phyloP scores from a whole-genome alignment of 2,113 vertebrate genomes.

The Rhizomys pruinosus region DNA sequence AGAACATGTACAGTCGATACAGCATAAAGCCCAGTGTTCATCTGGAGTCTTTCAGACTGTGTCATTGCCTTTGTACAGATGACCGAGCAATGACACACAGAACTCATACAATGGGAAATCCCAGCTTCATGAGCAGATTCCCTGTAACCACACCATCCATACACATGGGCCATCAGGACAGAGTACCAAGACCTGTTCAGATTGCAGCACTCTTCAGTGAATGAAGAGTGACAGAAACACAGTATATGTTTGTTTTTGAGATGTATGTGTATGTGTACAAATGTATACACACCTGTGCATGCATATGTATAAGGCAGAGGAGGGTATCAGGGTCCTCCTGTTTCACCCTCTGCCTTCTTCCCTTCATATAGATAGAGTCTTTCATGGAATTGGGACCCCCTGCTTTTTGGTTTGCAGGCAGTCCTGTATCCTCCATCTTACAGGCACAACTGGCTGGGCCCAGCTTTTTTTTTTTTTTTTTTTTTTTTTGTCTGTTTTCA shows the following conservation, averaged over 20 bases:
- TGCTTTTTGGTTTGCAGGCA: neutral
- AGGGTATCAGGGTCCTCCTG: too few species aligned
- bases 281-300: neutral
- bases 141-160: neutral
- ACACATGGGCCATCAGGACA: neutral
- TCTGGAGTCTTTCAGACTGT: neutral
- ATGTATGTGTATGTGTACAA: neutral
- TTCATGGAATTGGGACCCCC: too few species aligned
- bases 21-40: neutral
- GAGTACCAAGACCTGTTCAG: neutral
- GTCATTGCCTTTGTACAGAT: neutral
- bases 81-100: neutral
- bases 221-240: neutral
- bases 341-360: neutral
- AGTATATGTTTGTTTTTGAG: neutral
- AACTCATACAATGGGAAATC: neutral
- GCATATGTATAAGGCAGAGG: neutral
- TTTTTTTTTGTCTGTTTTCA: too few species aligned
- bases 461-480: too few species aligned
- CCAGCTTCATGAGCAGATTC: rapidly evolving
- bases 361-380: neutral
- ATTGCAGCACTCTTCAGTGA: neutral
- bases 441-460: too few species aligned
- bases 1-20: neutral
- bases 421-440: neutral